Evolutionary conservation across 2,888 invertebrate genomes (phyloP), one percentile per base, ranked within the genome.

Genomic region (Ceraclea dissimilis): DNA sequence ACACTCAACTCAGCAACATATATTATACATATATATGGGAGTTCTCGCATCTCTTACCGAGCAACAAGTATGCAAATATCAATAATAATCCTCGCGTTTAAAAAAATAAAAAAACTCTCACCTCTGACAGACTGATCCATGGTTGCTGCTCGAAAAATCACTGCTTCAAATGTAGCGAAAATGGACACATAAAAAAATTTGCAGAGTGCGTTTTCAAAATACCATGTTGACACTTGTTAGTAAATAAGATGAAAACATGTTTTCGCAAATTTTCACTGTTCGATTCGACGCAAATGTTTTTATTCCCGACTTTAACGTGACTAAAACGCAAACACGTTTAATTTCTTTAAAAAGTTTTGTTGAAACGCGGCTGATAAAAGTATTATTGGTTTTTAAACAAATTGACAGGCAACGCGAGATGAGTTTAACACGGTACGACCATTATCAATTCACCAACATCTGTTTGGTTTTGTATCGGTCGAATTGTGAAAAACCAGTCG

Each of bases 21-120:
- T 10, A 26, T 26, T 26, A 26, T 26, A 10, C 10, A 6, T 26
- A 26, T 26, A 26, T 10, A 39, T 39, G 13, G 13, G 13, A 39
- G 2, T 39, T n/a, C 13, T 2, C 39, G 16, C 13, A 39, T 2
- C 5, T 13, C 48, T 57, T 51, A 51, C 58, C 57, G 54, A 59
- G 61, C 61, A 59, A 61, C 61, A 59, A 59, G 61, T 61, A 61
- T 61, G 61, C 61, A 61, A 61, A 59, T 59, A 57, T 56, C 57
- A 56, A 53, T 57, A 54, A 57, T 51, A 51, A 53, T 34, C 58
- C 33, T 31, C 47, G 18, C 19, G 44, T 50, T 51, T 52, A 52
- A 50, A 22, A 16, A n/a, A 47, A 47, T 39, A 55, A n/a, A 22
- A 8, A 16, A 19, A 51, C 54, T 54, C 47, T 51, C 13, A 43